Base-by-base conservation (phyloP, 1,140 invertebrate species). In the Sycophila sp. region DNA sequence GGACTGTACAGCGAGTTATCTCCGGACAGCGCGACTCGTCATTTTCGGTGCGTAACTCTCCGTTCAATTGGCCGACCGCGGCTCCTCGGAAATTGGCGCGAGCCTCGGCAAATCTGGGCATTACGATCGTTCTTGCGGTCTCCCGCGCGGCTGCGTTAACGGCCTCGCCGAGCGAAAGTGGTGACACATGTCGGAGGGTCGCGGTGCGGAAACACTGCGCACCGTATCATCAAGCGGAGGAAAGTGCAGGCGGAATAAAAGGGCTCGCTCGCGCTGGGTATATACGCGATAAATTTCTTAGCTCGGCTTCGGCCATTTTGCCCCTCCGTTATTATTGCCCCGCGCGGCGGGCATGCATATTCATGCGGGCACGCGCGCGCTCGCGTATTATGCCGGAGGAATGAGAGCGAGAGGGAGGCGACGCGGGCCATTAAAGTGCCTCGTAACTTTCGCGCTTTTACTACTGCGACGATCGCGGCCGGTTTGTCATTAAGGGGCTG, bases 401-500 rank as follows among this genome's bases (percentile, higher is more conserved):
- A 22, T 3, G 34, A 22, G 28, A 26, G 26, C 40, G 13, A 6
- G 24, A 32, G 38, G 26, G n/a, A 45, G 32, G n/a, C 30, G 22
- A 24, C 49, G 30, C 22, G 22, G 1, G 10, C 40, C 65, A 51
- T 59, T 68, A 68, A 69, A 60, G 24, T 8, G 22, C 8, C 58
- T 60, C 66, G 66, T 69, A 60, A 69, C 66, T 60, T 69, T 69
- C 34, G 45, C 34, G 56, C 66, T 60, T 60, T 69, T 60, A 69
- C 45, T 60, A 19, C 45, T 40, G 56, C 34, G 56, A 69, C 42
- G 66, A 59, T 69, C 56, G 55, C 42, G 28, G 65, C 45, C 32
- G 62, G 42, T 73, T 74, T 74, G 69, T 76, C 69, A 73, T 79
- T 79, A 78, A 69, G 53, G 49, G 15, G 3, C 13, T 53, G 26